A percentile compares a stretch with the other conserved stretches of the same genome.
Conservation (phyloP, 2,797 vertebrate species). For the Chrysolophus pictus region DNA sequence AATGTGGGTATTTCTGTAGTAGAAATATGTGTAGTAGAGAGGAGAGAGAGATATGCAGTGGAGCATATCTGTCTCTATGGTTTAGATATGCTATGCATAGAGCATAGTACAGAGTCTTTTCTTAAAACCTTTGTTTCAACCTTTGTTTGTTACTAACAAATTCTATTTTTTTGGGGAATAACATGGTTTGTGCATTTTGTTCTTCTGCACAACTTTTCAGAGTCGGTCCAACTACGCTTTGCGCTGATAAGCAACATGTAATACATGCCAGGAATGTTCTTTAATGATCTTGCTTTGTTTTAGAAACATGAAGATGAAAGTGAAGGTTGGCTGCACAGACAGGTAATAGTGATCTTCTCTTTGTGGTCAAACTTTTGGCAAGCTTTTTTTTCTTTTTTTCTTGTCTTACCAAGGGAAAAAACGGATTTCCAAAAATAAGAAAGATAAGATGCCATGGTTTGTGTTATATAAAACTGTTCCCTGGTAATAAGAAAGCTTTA, state of each 20-base stretch:
- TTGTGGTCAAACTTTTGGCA: background rate
- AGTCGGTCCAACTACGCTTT: background rate
- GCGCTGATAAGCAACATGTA: background rate
- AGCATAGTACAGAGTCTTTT: background rate
- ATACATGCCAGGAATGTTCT: background rate
- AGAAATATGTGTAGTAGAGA: background rate
- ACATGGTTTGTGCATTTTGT: background rate
- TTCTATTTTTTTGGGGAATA: background rate
- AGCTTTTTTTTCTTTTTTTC: background rate
- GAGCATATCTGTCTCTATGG: no score
- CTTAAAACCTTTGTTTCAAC: background rate
- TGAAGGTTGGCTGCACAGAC: slow-evolving; percentile 94
- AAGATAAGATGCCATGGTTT: background rate
- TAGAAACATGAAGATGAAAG: slow-evolving; percentile 99
- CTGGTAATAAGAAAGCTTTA: background rate
- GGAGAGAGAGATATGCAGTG: no score
- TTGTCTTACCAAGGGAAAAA: background rate
- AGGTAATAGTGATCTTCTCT: slow-evolving; percentile 81
- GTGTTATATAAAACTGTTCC: background rate
- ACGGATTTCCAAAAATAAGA: background rate
- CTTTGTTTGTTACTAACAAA: background rate
- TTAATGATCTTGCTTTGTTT: slow-evolving; percentile 63
- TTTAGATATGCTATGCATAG: background rate
- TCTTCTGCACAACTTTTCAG: background rate
- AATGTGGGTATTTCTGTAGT: background rate